Evolutionary conservation across 2,888 invertebrate genomes (phyloP).

Genomic region (Xestia sexstrigata): DNA sequence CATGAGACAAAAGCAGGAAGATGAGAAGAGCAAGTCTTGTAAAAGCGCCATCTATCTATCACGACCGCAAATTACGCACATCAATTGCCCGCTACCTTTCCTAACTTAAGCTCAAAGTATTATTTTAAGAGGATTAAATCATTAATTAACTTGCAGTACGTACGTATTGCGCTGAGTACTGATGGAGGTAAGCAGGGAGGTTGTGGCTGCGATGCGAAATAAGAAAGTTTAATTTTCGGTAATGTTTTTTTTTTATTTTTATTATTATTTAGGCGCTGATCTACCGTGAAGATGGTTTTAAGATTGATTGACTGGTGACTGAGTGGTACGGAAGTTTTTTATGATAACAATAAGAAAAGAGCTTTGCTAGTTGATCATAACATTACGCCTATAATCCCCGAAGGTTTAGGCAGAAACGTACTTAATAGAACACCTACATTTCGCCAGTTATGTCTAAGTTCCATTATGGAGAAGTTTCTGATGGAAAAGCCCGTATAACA

Average conservation of each 20-base stretch:
- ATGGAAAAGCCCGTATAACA: not conserved
- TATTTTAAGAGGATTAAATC: constrained; percentile 73
- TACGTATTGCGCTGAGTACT: constrained; percentile 43
- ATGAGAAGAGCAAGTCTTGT: not conserved
- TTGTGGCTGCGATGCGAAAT: constrained; percentile 14
- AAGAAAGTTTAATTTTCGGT: constrained; percentile 38
- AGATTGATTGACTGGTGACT: not conserved
- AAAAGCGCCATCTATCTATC: constrained; percentile 31
- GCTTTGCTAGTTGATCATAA: not conserved
- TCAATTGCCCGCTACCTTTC: constrained; percentile 26
- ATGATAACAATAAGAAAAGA: not conserved
- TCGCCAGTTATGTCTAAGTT: not conserved
- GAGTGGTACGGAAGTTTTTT: not conserved
- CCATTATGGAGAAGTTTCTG: not conserved
- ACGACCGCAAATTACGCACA: not conserved
- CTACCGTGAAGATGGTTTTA: not conserved
- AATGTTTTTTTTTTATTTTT: no score
- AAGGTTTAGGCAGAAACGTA: not conserved
- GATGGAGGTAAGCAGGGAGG: constrained; percentile 15
- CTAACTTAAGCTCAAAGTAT: constrained; percentile 32
- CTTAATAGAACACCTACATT: not conserved
- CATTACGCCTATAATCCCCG: not conserved
- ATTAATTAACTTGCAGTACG: constrained; percentile 71
- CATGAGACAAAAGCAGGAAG: not conserved
- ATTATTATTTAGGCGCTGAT: not conserved